These are phyloP conservation scores for Eospalax fontanierii DNA, from an alignment of 2,797 vertebrate species.

Conservation along the genomic window DNA sequence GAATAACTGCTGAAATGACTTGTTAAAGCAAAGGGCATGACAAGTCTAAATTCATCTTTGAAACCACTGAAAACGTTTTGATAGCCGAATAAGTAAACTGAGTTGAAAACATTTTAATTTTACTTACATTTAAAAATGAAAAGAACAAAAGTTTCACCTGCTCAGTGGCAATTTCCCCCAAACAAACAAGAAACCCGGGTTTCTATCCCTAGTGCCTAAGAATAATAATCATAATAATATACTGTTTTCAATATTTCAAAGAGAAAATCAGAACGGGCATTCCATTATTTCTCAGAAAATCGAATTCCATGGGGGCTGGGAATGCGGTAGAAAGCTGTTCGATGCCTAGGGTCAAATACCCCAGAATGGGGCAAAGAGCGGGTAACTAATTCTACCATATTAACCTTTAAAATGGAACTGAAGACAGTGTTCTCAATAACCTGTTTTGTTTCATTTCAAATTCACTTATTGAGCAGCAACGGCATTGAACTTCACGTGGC, in stretches of 20 bases:
- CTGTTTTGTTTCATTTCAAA: slow-evolving; percentile 23
- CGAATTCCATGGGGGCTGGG: background rate
- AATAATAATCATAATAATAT: background rate
- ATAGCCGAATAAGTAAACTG: background rate
- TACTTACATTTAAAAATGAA: slow-evolving; percentile 36
- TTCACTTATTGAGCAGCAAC: slow-evolving; percentile 26
- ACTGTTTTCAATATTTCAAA: background rate
- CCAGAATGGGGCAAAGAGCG: background rate
- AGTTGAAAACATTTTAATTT: slow-evolving; percentile 37
- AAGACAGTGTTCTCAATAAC: background rate
- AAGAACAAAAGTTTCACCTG: background rate
- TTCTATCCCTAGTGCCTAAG: background rate
- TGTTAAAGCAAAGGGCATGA: background rate
- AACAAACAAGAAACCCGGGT: background rate
- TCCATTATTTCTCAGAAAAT: slow-evolving; percentile 47
- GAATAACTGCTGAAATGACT: slow-evolving; percentile 13
- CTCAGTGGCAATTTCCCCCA: background rate
- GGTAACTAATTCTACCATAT: background rate
- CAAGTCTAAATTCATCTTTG: slow-evolving; percentile 39
- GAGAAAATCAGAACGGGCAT: slow-evolving; percentile 38
- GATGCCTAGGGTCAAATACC: background rate
- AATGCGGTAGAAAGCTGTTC: background rate
- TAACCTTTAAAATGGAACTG: slow-evolving; percentile 51
- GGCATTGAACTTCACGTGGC: background rate
- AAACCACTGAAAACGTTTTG: background rate